Percentiles rank a stretch among this genome's conserved stretches.
These are phyloP conservation scores for Scaptomyza tumidula DNA, from an alignment of 2,888 invertebrate species.

Conservation along the genomic window DNA sequence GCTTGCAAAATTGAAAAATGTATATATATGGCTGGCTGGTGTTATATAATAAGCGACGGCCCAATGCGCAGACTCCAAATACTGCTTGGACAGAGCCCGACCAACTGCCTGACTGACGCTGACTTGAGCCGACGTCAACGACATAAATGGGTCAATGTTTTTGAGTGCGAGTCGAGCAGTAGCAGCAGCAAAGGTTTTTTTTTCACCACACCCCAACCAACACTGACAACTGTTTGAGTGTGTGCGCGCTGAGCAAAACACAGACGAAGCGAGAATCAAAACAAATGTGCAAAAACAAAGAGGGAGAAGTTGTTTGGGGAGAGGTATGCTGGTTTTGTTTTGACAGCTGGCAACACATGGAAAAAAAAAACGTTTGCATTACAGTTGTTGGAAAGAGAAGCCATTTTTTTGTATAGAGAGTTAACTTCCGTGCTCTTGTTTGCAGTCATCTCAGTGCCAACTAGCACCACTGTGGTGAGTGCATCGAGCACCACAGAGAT, in stretches of 20 bases:
- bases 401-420: constrained; percentile 7
- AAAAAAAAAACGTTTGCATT: not conserved
- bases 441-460: constrained; percentile 75
- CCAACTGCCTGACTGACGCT: constrained; percentile 30
- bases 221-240: not conserved
- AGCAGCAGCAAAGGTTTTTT: constrained; percentile 1
- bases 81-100: constrained; percentile 35
- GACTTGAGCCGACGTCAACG: constrained; percentile 45
- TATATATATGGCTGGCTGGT: constrained; percentile 57
- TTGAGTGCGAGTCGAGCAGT: constrained; percentile 55
- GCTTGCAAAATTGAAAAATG: constrained; percentile 65
- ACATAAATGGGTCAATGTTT: constrained; percentile 80
- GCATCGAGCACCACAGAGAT: constrained; percentile 75
- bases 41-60: constrained; percentile 80
- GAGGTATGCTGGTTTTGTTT: not conserved
- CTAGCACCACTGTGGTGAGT: constrained; percentile 45
- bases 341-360: constrained; percentile 25
- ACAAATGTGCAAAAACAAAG: constrained; percentile 49
- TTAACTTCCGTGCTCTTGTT: not conserved
- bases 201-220: not conserved
- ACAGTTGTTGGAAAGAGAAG: not conserved
- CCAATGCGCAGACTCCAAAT: constrained; percentile 74
- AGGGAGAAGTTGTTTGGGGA: not conserved
- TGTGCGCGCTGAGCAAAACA: constrained; percentile 48
- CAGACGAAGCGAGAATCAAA: constrained; percentile 56